Base-by-base conservation (phyloP, 2,888 invertebrate species). In the Conops quadrifasciatus region DNA sequence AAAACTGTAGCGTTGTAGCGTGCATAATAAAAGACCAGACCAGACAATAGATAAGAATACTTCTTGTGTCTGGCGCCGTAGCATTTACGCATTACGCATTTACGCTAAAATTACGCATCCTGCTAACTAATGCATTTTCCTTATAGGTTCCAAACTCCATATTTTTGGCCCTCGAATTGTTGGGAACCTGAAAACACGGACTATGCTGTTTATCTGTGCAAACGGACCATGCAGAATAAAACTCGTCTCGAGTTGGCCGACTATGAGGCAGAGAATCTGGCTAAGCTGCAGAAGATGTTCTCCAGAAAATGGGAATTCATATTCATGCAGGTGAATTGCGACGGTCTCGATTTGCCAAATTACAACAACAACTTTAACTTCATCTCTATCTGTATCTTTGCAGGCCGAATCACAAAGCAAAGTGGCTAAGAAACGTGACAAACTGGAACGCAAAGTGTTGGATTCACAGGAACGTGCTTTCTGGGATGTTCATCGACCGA, bases 151-250 rank as follows among this genome's bases (percentile, higher is more conserved):
- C 94, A 99, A 90, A 99, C 98, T 24, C 99, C 98, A 21, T 99
- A 98, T 85, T 98, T 98, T 87, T 99, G 99, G 99, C 98, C 98
- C 16, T 98, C 97, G 1, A 97, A 98, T 84, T 97, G 96, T 84
- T 97, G 96, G 96, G 98, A 99, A 85, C 98, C 98, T 0, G 99
- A 99, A 86, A 99, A 98, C 82, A 98, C 98, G 1, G 99, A 99
- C 85, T 99, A 99, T 87, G 98, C 99, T 74, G 98, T 99, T 19
- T 99, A 99, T 87, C 89, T 99, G 69, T 99, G 98, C 89, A 99
- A 99, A 87, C 90, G 99, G 56, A 99, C 98, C 21, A 99, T 99
- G 98, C 98, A 99, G 88, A 99, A 99, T 87, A 99, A 99, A 84
- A 97, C 98, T 0, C 90, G 98, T 16, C 87, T 99, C 76, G 98